Conservation (phyloP, 2,113 vertebrate species). For the Cepphus grylle region DNA sequence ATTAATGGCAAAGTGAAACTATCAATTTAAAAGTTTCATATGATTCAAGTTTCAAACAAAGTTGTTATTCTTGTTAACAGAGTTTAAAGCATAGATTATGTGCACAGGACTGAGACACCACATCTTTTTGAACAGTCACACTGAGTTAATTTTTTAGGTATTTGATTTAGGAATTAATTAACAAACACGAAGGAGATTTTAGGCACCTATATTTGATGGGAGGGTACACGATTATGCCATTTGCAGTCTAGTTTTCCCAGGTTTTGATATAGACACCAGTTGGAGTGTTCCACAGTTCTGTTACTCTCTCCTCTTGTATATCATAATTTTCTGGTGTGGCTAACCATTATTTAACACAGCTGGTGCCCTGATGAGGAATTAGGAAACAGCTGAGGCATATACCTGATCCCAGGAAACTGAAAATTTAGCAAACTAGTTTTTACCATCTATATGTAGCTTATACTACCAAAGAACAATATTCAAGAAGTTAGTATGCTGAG, state of each 20-base stretch:
- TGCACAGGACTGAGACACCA: neutral
- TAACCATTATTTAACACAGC: neutral
- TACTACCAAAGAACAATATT: neutral
- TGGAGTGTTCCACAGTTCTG: neutral
- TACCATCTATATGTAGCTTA: neutral
- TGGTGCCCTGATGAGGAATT: neutral
- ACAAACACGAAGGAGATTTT: neutral
- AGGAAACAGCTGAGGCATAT: neutral
- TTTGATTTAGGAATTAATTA: neutral
- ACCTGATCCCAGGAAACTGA: neutral
- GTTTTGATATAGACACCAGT: neutral
- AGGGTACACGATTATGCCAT: neutral
- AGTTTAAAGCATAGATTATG: neutral
- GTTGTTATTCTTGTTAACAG: neutral
- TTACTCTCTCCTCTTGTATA: neutral
- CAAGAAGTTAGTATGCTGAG: neutral
- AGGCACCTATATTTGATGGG: neutral
- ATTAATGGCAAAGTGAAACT: constrained; percentile 16
- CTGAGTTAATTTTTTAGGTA: neutral
- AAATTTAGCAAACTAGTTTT: neutral
- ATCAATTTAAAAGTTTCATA: neutral
- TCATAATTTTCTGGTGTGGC: neutral
- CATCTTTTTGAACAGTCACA: neutral
- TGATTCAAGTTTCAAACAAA: neutral
- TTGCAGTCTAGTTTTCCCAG: neutral